Conservation (phyloP, 2,888 invertebrate genomes). For the Torymus aiolomorphi region DNA sequence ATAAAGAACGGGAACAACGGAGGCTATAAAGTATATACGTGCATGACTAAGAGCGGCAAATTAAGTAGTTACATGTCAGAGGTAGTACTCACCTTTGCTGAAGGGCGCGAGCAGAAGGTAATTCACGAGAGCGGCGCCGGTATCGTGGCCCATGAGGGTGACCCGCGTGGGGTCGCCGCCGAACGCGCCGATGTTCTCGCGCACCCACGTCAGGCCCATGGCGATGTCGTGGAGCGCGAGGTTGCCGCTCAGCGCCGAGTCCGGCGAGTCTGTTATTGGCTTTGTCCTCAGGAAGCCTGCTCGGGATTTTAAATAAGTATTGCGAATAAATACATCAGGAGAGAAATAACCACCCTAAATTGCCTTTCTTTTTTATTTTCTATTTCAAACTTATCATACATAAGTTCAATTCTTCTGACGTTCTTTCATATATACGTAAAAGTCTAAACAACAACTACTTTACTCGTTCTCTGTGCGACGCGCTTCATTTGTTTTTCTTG, state of each 20-base stretch:
- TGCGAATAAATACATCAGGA: too few species aligned
- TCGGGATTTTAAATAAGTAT: too few species aligned
- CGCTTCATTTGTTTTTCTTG: too few species aligned
- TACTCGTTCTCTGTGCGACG: too few species aligned
- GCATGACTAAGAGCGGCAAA: not conserved
- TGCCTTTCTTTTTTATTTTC: too few species aligned
- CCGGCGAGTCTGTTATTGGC: constrained; percentile 72
- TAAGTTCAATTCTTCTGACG: too few species aligned
- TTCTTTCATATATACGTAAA: too few species aligned
- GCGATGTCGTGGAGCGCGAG: constrained; percentile 89
- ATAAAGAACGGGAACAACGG: constrained; percentile 5
- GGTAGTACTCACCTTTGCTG: constrained; percentile 80
- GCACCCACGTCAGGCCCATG: constrained; percentile 90
- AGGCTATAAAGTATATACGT: not conserved
- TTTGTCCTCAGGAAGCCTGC: constrained; percentile 79
- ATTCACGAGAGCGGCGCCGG: constrained; percentile 91
- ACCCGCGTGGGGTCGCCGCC: constrained; percentile 91
- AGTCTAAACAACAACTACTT: too few species aligned
- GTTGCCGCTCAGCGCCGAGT: constrained; percentile 78
- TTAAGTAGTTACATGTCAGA: not conserved
- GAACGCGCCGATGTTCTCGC: constrained; percentile 88
- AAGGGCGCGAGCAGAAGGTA: constrained; percentile 88
- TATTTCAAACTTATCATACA: too few species aligned
- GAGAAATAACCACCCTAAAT: too few species aligned
- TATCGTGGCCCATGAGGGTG: constrained; percentile 90